phyloP scores from a whole-genome alignment of 2,113 vertebrate species.

The Cromileptes altivelis region DNA sequence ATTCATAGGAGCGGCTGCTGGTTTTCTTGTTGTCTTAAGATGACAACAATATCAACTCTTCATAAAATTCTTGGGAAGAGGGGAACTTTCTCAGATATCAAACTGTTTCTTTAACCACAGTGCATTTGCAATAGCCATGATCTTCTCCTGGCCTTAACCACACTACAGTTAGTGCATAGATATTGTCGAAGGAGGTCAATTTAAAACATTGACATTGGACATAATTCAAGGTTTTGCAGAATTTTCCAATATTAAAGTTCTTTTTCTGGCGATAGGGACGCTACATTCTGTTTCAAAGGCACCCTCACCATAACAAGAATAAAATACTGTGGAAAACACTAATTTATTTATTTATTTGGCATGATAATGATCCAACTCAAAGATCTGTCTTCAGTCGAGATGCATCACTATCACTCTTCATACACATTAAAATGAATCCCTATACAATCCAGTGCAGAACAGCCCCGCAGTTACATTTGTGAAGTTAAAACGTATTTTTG shows the following conservation, averaged over 20 bases:
- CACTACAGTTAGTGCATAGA: background rate
- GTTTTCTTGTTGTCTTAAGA: background rate
- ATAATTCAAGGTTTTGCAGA: background rate
- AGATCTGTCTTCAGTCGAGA: background rate
- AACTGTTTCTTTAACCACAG: background rate
- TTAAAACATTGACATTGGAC: background rate
- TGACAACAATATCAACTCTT: background rate
- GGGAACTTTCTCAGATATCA: background rate
- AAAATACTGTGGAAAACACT: background rate
- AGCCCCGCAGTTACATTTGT: background rate
- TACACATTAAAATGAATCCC: background rate
- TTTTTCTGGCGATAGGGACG: background rate
- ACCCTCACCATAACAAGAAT: background rate
- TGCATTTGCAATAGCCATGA: background rate
- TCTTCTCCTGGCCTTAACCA: background rate
- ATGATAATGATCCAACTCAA: background rate
- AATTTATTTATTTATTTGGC: background rate
- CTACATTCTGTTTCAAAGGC: constrained; percentile 8
- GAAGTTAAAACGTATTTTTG: constrained; percentile 1
- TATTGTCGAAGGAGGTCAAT: background rate
- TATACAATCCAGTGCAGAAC: background rate
- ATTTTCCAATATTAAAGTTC: background rate
- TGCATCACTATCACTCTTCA: background rate
- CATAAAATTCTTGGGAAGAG: background rate
- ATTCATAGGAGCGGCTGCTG: background rate